Conservation (phyloP, 2,797 vertebrate species). For the Simalia tracyae region DNA sequence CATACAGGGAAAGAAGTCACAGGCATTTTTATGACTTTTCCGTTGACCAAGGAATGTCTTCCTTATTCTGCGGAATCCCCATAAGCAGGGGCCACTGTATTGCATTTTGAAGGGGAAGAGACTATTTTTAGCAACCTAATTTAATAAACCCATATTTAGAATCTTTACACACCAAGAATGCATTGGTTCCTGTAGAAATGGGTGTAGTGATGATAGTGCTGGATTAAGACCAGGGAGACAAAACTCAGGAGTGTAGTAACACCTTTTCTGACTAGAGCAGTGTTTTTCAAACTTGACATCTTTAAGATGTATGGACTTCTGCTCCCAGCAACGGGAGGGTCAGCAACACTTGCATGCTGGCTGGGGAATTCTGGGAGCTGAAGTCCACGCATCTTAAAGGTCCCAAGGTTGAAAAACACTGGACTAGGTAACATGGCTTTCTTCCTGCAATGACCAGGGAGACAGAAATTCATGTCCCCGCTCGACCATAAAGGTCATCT, state of each 20-base stretch:
- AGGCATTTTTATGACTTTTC: neutral
- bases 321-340: neutral
- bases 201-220: neutral
- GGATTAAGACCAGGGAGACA: neutral
- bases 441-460: neutral
- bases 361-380: neutral
- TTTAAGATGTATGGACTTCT: neutral
- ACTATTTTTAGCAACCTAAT: neutral
- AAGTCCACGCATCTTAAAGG: neutral
- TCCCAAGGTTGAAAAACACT: neutral
- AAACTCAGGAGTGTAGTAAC: neutral
- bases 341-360: too few relatives aligned
- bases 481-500: neutral
- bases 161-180: neutral
- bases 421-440: neutral
- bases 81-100: conserved; percentile 53
- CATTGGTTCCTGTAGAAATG: neutral
- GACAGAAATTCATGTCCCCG: neutral
- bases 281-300: neutral
- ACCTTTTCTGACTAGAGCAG: neutral
- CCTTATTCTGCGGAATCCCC: conserved; percentile 45
- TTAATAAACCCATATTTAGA: neutral
- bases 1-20: neutral
- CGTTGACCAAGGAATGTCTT: conserved; percentile 14
- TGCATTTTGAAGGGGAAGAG: neutral